Evolutionary conservation across 1,140 invertebrate species (phyloP).

Genomic region (Pachypsylla venusta): DNA sequence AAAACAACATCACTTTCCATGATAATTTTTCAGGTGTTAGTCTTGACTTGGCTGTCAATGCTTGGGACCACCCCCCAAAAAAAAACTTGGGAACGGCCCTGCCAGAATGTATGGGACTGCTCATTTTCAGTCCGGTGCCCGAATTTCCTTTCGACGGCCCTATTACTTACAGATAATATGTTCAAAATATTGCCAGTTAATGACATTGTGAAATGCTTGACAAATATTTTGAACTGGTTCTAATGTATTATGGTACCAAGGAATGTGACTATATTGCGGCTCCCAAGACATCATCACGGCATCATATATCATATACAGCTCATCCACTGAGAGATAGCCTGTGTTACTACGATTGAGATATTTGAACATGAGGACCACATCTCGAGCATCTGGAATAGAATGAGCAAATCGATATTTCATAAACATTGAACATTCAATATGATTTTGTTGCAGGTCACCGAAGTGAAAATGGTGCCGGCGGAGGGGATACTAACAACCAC

Average conservation of each 20-base stretch:
- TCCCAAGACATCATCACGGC: conserved; percentile 56
- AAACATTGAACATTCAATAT: too few relatives aligned
- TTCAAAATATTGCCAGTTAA: conserved; percentile 55
- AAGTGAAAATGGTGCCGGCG: too few relatives aligned
- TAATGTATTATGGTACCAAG: conserved; percentile 51
- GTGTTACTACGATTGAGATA: conserved; percentile 51
- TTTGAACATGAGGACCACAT: conserved; percentile 68
- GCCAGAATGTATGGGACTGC: too few relatives aligned
- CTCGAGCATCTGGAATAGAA: conserved; percentile 47
- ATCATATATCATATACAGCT: conserved; percentile 69
- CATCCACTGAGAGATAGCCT: conserved; percentile 48
- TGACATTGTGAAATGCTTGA: conserved; percentile 41
- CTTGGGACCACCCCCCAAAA: too few relatives aligned
- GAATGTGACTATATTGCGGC: conserved; percentile 43
- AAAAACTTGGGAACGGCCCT: too few relatives aligned
- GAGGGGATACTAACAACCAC: conserved; percentile 11
- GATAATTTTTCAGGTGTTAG: too few relatives aligned
- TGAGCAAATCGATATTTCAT: too few relatives aligned
- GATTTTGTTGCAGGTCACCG: too few relatives aligned
- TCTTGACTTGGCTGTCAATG: too few relatives aligned
- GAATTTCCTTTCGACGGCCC: too few relatives aligned
- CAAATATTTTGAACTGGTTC: conserved; percentile 44
- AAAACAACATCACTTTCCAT: too few relatives aligned
- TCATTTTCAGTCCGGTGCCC: too few relatives aligned
- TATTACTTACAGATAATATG: conserved; percentile 55